Conservation (phyloP, 2,113 vertebrate species). For the Calidris pygmaea region DNA sequence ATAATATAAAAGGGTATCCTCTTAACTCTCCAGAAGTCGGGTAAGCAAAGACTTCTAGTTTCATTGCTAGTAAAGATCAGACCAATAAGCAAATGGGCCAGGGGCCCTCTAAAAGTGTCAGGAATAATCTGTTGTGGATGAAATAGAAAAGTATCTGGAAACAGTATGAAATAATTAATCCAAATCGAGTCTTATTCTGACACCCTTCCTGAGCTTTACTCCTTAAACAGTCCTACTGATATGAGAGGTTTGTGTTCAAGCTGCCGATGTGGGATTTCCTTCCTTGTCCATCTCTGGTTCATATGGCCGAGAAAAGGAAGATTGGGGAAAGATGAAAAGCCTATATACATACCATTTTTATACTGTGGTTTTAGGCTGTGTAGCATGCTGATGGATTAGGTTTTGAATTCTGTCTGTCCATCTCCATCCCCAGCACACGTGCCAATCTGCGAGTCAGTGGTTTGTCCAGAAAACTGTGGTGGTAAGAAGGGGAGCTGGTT, state of each 20-base stretch:
- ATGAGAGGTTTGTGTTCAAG: background rate
- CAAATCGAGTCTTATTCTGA: background rate
- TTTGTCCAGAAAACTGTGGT: background rate
- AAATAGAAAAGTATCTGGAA: slow-evolving; percentile 66
- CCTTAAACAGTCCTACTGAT: background rate
- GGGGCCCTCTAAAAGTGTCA: slow-evolving; percentile 75
- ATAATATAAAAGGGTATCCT: slow-evolving; percentile 75
- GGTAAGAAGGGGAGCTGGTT: background rate
- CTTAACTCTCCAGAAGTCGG: slow-evolving; percentile 73
- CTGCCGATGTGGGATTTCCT: background rate
- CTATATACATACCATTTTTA: background rate
- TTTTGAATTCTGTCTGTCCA: background rate
- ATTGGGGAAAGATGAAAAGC: background rate
- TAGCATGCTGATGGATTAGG: background rate
- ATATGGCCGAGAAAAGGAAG: background rate
- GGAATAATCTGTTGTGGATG: slow-evolving; percentile 71
- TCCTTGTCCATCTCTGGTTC: background rate
- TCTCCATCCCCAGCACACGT: background rate
- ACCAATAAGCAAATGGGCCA: slow-evolving; percentile 73
- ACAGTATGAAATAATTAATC: slow-evolving; percentile 63
- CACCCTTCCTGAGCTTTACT: background rate
- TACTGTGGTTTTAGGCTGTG: background rate
- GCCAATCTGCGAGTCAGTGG: background rate
- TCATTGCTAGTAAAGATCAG: slow-evolving; percentile 77
- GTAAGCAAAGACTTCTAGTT: slow-evolving; percentile 72